These are phyloP conservation scores for Myathropa florea DNA, from an alignment of 2,888 invertebrate genomes.

Conservation along the genomic window DNA sequence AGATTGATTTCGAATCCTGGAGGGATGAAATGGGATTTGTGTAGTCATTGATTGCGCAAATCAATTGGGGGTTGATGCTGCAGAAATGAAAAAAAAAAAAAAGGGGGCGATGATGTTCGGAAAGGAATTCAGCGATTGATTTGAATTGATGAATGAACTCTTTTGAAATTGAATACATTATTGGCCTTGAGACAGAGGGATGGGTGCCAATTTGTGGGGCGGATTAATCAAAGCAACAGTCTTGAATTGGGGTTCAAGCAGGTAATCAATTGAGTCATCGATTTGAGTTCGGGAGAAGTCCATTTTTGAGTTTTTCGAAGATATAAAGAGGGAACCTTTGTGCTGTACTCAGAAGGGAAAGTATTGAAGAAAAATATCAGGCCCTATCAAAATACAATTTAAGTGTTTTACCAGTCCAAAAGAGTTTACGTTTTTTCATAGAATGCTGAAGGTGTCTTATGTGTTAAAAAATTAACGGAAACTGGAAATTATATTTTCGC, in stretches of 20 bases:
- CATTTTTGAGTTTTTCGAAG: too few species aligned
- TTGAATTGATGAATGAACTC: neutral
- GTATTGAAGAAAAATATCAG: too few species aligned
- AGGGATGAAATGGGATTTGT: slow-evolving; percentile 1
- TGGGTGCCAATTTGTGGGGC: neutral
- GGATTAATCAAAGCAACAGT: neutral
- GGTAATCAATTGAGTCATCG: neutral
- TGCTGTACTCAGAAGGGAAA: too few species aligned
- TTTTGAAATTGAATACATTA: slow-evolving; percentile 1
- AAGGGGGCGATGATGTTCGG: neutral
- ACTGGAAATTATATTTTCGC: too few species aligned
- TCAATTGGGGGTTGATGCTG: neutral
- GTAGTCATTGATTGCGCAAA: neutral
- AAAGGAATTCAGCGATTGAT: neutral
- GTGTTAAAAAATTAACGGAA: too few species aligned
- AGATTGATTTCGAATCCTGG: slow-evolving; percentile 16
- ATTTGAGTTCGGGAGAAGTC: too few species aligned
- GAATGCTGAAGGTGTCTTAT: too few species aligned
- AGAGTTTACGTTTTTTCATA: too few species aligned
- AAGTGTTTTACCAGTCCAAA: too few species aligned
- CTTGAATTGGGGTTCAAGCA: neutral
- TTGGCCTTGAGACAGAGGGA: neutral
- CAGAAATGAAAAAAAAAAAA: neutral
- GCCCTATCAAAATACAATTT: too few species aligned
- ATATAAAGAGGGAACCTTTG: too few species aligned